Percentiles rank a stretch among this genome's conserved stretches.
phyloP scores from a whole-genome alignment of 2,113 vertebrate genomes.

The Monopterus albus region DNA sequence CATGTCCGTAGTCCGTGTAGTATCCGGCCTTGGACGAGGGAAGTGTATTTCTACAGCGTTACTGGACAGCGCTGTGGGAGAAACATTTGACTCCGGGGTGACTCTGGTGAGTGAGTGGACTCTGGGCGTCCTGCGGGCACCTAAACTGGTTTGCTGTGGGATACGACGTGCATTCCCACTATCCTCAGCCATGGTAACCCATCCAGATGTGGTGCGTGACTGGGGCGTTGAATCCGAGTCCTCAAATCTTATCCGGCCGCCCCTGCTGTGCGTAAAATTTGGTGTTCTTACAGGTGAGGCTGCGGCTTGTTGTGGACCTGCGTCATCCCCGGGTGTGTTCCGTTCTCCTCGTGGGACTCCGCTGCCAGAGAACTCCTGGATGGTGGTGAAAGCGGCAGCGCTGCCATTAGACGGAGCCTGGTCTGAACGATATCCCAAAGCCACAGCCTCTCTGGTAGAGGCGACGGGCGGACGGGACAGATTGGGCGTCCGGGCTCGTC shows the following conservation, averaged over 20 bases:
- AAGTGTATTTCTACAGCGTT: conserved; percentile 59
- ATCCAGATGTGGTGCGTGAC: conserved; percentile 4
- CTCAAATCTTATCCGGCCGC: neutral
- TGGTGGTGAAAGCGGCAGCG: neutral
- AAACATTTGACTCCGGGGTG: neutral
- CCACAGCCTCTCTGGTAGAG: neutral
- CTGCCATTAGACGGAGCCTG: conserved; percentile 22
- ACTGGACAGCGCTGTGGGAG: conserved; percentile 37
- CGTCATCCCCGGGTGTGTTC: conserved; percentile 16
- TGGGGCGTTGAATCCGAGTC: neutral
- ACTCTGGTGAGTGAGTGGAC: conserved; percentile 27
- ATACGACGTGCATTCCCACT: neutral
- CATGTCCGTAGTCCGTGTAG: neutral
- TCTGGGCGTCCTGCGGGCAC: conserved; percentile 1
- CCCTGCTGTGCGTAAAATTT: conserved; percentile 33
- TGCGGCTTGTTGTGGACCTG: neutral
- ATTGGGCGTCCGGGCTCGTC: conserved; percentile 13
- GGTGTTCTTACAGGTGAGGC: neutral
- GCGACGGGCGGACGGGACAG: neutral
- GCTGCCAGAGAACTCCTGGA: conserved; percentile 73
- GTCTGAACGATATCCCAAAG: neutral
- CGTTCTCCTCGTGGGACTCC: conserved; percentile 60
- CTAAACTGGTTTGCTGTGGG: conserved; percentile 3
- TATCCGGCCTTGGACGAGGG: conserved; percentile 18
- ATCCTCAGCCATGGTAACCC: neutral